A percentile compares a stretch with the other conserved stretches of the same genome.
Conservation (phyloP, 64 coral and sea anemone species). For the Pocillopora verrucosa region DNA sequence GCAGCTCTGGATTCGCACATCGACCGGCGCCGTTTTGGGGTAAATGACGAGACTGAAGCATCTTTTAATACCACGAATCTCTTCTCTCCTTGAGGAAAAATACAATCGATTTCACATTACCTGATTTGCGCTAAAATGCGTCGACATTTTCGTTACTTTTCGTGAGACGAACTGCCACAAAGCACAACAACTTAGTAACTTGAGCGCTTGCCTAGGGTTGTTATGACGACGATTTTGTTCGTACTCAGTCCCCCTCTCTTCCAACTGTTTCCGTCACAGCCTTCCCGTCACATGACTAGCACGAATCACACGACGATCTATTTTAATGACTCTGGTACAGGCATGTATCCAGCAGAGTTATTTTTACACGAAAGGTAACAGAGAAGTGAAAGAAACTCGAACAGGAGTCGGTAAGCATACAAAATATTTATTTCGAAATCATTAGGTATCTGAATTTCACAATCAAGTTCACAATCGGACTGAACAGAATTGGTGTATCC, state of each 20-base stretch:
- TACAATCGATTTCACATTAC: slow-evolving; percentile 14
- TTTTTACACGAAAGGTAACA: not conserved
- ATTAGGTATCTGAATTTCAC: not conserved
- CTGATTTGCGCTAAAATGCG: slow-evolving; percentile 96
- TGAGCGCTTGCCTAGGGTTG: too few species aligned
- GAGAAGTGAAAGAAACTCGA: not conserved
- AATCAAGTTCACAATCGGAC: too few species aligned
- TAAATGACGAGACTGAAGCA: not conserved
- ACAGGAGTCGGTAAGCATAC: not conserved
- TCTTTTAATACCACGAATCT: not conserved
- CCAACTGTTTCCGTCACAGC: too few species aligned
- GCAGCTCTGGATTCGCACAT: too few species aligned
- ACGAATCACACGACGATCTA: not conserved
- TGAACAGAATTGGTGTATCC: not conserved
- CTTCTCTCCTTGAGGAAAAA: not conserved
- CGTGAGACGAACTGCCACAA: not conserved
- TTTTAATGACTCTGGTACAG: not conserved
- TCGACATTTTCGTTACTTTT: slow-evolving; percentile 45
- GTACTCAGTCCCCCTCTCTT: not conserved
- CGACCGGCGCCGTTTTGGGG: too few species aligned
- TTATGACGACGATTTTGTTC: slow-evolving; percentile 5
- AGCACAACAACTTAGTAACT: too few species aligned
- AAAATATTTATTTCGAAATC: not conserved
- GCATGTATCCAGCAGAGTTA: not conserved
- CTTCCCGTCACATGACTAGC: not conserved